Evolutionary conservation across 2,113 vertebrate genomes (phyloP).

Genomic region (Typhlomys cinereus): DNA sequence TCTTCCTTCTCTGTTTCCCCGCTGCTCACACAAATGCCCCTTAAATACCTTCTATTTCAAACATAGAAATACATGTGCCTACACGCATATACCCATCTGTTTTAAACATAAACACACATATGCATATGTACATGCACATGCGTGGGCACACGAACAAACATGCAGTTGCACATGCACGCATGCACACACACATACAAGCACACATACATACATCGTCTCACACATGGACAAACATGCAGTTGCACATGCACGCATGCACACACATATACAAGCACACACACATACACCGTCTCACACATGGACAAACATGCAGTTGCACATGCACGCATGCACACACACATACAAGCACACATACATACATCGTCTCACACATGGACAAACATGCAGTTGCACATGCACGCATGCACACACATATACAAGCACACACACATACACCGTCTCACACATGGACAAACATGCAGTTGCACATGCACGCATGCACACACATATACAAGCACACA

Average conservation of each 20-base stretch:
- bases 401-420: neutral
- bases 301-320: no score
- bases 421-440: no score
- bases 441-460: neutral
- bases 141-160: neutral
- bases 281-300: neutral
- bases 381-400: neutral
- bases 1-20: slow-evolving; percentile 53
- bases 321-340: neutral
- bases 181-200: neutral
- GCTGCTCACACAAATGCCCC: no score
- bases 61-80: neutral
- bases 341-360: neutral
- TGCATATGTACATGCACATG: neutral
- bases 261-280: neutral
- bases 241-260: neutral
- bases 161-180: neutral
- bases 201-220: no score
- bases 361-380: neutral
- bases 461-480: neutral
- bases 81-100: no score
- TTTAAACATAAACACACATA: neutral
- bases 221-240: neutral
- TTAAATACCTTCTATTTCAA: slow-evolving; percentile 75
- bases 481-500: neutral